These are phyloP conservation scores for Platypus cylindrus DNA, from an alignment of 2,888 invertebrate genomes.

Conservation along the genomic window DNA sequence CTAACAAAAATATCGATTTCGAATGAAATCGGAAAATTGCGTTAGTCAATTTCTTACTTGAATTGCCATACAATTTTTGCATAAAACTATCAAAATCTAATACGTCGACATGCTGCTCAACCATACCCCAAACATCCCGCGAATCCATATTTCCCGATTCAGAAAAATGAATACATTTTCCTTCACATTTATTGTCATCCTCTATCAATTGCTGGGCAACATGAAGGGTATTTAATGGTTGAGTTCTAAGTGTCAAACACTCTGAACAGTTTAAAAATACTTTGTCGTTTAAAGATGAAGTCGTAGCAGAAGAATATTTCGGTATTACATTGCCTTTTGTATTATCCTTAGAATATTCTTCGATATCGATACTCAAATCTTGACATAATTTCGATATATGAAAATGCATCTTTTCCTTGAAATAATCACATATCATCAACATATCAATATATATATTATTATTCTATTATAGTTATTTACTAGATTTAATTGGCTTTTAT, in stretches of 20 bases:
- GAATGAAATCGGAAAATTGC: too few species aligned
- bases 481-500: constrained; percentile 34
- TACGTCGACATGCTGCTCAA: too few species aligned
- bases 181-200: too few species aligned
- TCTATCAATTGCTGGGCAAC: too few species aligned
- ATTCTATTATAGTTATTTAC: constrained; percentile 25
- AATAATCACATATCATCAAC: constrained; percentile 3
- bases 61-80: too few species aligned
- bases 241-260: constrained; percentile 9
- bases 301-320: background rate
- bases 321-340: background rate
- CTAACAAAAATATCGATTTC: too few species aligned
- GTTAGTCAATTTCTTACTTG: too few species aligned
- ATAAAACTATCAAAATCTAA: too few species aligned
- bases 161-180: too few species aligned
- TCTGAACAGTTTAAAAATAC: constrained; percentile 10
- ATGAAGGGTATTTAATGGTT: too few species aligned
- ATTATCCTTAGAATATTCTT: constrained; percentile 3
- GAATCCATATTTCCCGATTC: too few species aligned
- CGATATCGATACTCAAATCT: constrained; percentile 16
- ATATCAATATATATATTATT: background rate
- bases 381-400: constrained; percentile 17
- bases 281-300: constrained; percentile 4
- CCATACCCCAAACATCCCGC: too few species aligned
- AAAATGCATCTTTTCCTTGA: constrained; percentile 20